Evolutionary conservation across 2,797 vertebrate genomes (phyloP), one percentile per base, ranked within the genome.

Genomic region (Cottoperca gobio): DNA sequence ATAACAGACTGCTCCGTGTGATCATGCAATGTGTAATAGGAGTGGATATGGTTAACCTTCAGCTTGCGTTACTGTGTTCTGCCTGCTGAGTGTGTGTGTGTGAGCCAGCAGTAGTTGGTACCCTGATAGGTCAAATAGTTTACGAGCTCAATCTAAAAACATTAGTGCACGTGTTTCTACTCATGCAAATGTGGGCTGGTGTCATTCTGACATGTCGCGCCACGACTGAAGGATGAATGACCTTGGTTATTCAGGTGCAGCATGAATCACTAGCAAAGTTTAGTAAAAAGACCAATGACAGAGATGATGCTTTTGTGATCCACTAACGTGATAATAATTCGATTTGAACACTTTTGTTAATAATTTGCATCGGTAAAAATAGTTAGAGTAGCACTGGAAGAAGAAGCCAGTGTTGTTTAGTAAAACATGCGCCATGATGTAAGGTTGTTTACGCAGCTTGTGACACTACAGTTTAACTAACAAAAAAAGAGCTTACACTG

Each of bases 21-120:
- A 64, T 19, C 39, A 2, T 55, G 50, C 75, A 31, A 17, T 71
- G 57, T 17, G 40, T 26, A 42, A 19, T 11, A 70, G 40, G 37
- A 63, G 14, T 14, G 8, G 31, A 37, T 54, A 52, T 26, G 17
- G 68, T 78, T 80, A 81, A 83, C 79, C 82, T 76, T 80, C 73
- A 64, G 70, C 40, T 76, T 52, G 11, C 19, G 53, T 6, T 19
- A 6, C 28, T 55, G 67, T 28, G n/a, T 21, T 42, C 42, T 65
- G 53, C 33, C 0, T 63, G 72, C 31, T 33, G 24, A 3, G 26
- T n/a, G 59, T 23, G 62, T 73, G 70, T 12, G 63, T 73, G 61
- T 37, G 64, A 35, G 50, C 16, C 50, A 16, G 57, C 62, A 19
- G 40, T 54, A 75, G 72, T 73, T 28, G 10, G 37, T 16, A 28